Conservation (phyloP, 2,888 invertebrate species). For the Cataglyphis rosenhaueri region DNA sequence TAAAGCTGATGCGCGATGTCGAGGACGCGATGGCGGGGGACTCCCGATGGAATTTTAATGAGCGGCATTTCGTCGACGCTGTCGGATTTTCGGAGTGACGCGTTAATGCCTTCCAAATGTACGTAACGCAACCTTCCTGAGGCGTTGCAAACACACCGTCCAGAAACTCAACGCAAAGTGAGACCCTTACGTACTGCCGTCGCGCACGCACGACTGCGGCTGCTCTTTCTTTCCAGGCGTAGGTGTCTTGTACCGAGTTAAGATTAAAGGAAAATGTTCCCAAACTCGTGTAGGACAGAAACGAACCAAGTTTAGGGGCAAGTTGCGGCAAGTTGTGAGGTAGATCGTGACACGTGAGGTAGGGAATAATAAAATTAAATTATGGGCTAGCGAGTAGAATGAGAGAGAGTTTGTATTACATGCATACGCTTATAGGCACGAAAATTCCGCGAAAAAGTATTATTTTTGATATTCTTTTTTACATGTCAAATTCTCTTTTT, state of each 20-base stretch:
- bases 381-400: constrained; percentile 21
- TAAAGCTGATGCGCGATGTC: constrained; percentile 66
- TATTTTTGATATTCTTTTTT: background rate
- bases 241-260: constrained; percentile 37
- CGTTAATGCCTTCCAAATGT: constrained; percentile 80
- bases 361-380: constrained; percentile 53
- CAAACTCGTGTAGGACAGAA: constrained; percentile 37
- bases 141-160: constrained; percentile 25
- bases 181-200: constrained; percentile 31
- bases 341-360: constrained; percentile 37
- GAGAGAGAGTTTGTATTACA: constrained; percentile 41
- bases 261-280: constrained; percentile 63
- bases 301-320: constrained; percentile 23
- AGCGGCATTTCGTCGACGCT: constrained; percentile 78
- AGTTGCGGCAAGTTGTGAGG: constrained; percentile 27
- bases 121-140: constrained; percentile 65
- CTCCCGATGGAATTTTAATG: constrained; percentile 82
- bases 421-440: constrained; percentile 17
- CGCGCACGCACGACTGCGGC: constrained; percentile 24
- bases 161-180: constrained; percentile 21
- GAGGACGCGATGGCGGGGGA: constrained; percentile 34
- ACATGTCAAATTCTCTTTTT: constrained; percentile 21
- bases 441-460: constrained; percentile 8
- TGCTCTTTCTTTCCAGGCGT: constrained; percentile 40
- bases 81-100: constrained; percentile 78